A percentile compares a stretch with the other conserved stretches of the same genome.
Conservation (phyloP, 1,140 invertebrate species). For the Calliphora vicina region DNA sequence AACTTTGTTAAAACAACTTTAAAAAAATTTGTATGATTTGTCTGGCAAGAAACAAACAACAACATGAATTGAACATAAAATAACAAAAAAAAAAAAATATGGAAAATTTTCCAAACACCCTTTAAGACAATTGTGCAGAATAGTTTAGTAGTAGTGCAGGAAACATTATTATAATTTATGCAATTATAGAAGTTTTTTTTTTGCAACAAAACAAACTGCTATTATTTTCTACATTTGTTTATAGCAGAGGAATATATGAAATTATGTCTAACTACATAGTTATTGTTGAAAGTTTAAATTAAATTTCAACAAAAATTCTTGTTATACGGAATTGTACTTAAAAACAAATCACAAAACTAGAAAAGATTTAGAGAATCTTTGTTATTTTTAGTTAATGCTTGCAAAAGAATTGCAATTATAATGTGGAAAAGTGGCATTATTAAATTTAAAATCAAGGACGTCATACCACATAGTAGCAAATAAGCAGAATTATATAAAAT, state of each 20-base stretch:
- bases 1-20: not conserved
- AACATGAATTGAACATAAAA: not conserved
- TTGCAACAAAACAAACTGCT: too few relatives aligned
- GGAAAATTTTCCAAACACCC: too few relatives aligned
- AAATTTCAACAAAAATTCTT: not conserved
- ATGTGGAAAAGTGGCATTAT: too few relatives aligned
- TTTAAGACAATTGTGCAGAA: too few relatives aligned
- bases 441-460: too few relatives aligned
- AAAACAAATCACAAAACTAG: not conserved
- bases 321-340: not conserved
- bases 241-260: not conserved
- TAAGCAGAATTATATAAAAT: not conserved
- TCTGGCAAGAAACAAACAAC: not conserved
- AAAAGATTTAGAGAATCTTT: not conserved
- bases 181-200: not conserved
- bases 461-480: too few relatives aligned
- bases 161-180: not conserved
- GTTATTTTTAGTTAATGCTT: not conserved
- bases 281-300: conserved; percentile 1
- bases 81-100: not conserved
- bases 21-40: not conserved
- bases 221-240: not conserved
- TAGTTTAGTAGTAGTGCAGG: too few relatives aligned
- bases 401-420: too few relatives aligned
- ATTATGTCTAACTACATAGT: not conserved